phyloP scores from a whole-genome alignment of 2,113 vertebrate genomes.

The Cyanoramphus novaezelandiae region DNA sequence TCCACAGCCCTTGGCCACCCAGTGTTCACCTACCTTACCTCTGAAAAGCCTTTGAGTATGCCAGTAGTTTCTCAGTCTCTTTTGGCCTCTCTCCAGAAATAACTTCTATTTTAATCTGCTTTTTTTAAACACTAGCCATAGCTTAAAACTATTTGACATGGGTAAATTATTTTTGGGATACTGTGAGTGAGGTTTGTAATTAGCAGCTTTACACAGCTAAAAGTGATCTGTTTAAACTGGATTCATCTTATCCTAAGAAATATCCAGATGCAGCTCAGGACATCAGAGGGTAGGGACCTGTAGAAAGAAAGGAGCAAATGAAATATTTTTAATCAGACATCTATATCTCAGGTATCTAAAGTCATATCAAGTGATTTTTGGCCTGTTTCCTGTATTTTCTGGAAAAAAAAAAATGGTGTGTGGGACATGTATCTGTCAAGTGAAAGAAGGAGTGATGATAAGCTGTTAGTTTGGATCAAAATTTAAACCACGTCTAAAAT shows the following conservation, averaged over 20 bases:
- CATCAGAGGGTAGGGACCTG: background rate
- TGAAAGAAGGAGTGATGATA: background rate
- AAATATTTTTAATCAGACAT: background rate
- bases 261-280: background rate
- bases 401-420: background rate
- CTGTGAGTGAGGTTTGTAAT: background rate
- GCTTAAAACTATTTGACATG: background rate
- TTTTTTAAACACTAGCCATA: background rate
- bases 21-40: background rate
- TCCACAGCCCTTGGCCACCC: background rate
- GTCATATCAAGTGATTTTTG: background rate
- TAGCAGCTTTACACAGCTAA: background rate
- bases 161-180: background rate
- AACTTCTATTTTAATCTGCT: background rate
- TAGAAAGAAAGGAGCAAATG: background rate
- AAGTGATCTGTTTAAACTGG: background rate
- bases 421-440: background rate
- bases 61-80: background rate
- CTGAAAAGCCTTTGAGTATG: background rate
- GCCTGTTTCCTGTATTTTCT: background rate
- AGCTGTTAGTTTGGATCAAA: background rate
- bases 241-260: background rate
- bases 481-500: background rate
- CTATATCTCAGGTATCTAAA: background rate
- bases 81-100: constrained; percentile 1